Evolutionary conservation across 2,113 vertebrate species (phyloP), one percentile per base, ranked within the genome.

Genomic region (Hydrochoerus hydrochaeris): DNA sequence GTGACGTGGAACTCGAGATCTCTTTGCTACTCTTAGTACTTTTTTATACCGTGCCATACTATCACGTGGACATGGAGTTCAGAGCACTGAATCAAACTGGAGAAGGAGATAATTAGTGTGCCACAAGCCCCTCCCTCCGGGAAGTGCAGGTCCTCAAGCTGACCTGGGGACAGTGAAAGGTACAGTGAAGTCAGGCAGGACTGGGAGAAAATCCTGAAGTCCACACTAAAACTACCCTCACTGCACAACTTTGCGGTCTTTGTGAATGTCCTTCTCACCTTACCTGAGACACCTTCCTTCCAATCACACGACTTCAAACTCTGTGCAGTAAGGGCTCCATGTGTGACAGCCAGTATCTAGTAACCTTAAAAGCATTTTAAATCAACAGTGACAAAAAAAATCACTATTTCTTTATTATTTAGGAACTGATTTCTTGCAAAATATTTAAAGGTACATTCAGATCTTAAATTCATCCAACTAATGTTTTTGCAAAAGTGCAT

Each of bases 31-130:
- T 65, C 38, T 22, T 85, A 14, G 49, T 49, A 38, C 49, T 7
- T 12, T 46, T 81, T 95, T 54, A 60, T 19, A 13, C 12, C 1
- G 3, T 89, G 10, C 13, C 30, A 41, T 2, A 20, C 17, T 84
- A 30, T 12, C 7, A 44, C 28, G 12, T 46, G 60, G 24, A 20
- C 41, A 20, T 30, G 41, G 63, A 85, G 65, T 75, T 91, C 75
- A 91, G 14, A 77, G 54, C 93, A 81, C 16, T 19, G 67, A 81
- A 75, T 28, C 35, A n/a, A n/a, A n/a, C n/a, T n/a, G n/a, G n/a
- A n/a, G n/a, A n/a, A n/a, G n/a, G n/a, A n/a, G n/a, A n/a, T n/a
- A n/a, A n/a, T n/a, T n/a, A 85, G 67, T 63, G 10, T n/a, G 58
- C 20, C 1, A 71, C 6, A 52, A 91, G 17, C 3, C 2, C 81